A percentile compares a stretch with the other conserved stretches of the same genome.
Conservation (phyloP, 2,888 invertebrate species). For the Leptura quadrifasciata region DNA sequence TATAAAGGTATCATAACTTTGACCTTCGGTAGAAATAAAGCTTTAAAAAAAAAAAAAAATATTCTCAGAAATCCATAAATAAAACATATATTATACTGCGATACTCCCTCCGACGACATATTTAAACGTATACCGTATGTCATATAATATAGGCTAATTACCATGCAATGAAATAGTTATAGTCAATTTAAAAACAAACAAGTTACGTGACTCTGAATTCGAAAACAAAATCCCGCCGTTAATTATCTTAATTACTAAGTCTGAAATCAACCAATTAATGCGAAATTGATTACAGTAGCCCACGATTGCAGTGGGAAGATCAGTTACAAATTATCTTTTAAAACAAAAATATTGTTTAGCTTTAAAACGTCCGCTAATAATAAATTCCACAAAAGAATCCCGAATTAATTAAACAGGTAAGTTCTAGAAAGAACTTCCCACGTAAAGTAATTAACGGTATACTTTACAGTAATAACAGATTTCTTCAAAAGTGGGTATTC, state of each 20-base stretch:
- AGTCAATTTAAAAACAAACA: neutral
- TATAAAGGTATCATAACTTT: too few species aligned
- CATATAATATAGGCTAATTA: too few species aligned
- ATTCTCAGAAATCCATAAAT: too few species aligned
- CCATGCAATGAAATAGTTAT: too few species aligned
- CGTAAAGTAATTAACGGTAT: neutral
- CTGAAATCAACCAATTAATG: slow-evolving; percentile 7
- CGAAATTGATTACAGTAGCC: neutral
- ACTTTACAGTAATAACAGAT: neutral
- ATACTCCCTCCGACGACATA: too few species aligned
- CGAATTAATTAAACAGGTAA: neutral
- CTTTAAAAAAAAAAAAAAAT: too few species aligned
- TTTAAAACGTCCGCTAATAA: neutral
- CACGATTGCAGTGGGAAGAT: neutral
- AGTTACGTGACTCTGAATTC: neutral
- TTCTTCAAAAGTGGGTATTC: neutral
- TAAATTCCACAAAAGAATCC: neutral
- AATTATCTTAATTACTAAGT: neutral
- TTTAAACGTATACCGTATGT: too few species aligned
- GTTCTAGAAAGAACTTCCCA: neutral
- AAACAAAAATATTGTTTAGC: neutral
- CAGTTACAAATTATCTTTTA: neutral
- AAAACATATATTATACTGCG: too few species aligned
- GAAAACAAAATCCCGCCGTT: neutral
- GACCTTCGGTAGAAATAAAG: too few species aligned